Base-by-base conservation (phyloP, 1,140 invertebrate species). In the Lucilia sericata region DNA sequence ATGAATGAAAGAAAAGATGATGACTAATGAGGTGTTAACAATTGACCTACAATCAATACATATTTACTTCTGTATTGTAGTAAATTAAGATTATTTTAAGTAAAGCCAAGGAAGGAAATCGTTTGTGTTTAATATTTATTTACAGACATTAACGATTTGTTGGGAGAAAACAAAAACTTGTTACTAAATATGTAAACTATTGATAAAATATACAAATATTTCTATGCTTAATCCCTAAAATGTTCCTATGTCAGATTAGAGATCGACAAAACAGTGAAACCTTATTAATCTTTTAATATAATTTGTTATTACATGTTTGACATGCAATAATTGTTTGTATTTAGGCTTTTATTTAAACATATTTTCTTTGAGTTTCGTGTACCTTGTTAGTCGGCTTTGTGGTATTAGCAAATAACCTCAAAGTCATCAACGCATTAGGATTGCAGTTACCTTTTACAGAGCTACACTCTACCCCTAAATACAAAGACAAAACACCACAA, bases 391-490 rank as follows among this genome's bases (percentile, higher is more conserved):
- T 21, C 65, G 21, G 65, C 65, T 70, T 70, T 21, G 65, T 12
- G 19, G 65, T 5, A 70, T 70, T 70, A 25, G n/a, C 51, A 55
- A 82, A 78, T 85, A 83, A 78, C 34, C 60, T 75, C 85, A 25
- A 74, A 42, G 70, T 70, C 25, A 19, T 19, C 80, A 30, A 30
- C 25, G 25, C 25, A 30, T 30, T 30, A 1, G 42, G 36, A 25
- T 51, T 49, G 75, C n/a, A 76, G 30, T 55, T 74, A 47, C 34
- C 70, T n/a, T 12, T 75, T 70, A 36, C 42, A 49, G 51, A 65
- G 17, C n/a, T 36, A 84, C 85, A 83, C 25, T 30, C 25, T 30
- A 78, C 47, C 60, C 80, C 80, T 85, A 85, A 42, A 84, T 70
- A n/a, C 8, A 34, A 83, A 42, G 76, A 49, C 19, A 21, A 60